These are phyloP conservation scores for Ecliptopera silaceata DNA, from an alignment of 2,888 invertebrate species.

Conservation along the genomic window DNA sequence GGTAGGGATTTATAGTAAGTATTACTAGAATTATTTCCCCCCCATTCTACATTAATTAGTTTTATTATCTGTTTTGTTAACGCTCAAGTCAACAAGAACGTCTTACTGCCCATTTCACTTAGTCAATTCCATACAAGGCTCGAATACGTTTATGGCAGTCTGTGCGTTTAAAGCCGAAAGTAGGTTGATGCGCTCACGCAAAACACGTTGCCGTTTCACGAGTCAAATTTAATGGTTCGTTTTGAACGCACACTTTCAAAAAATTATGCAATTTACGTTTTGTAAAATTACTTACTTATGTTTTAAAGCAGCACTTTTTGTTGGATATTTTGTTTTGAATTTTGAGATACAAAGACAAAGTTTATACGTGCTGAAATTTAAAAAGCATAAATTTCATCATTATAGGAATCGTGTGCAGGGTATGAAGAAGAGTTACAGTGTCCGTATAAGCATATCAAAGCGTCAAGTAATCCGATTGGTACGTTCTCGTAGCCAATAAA, in stretches of 20 bases:
- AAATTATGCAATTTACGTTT: conserved; percentile 23
- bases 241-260: conserved; percentile 32
- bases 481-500: conserved; percentile 5
- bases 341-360: not conserved
- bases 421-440: not conserved
- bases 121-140: conserved; percentile 32
- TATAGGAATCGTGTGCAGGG: not conserved
- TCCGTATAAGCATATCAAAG: not conserved
- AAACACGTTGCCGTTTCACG: conserved; percentile 35
- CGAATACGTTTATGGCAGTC: conserved; percentile 42
- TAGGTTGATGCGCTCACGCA: conserved; percentile 49
- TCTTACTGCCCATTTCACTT: conserved; percentile 34
- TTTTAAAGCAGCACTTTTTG: not conserved
- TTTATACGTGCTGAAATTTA: not conserved
- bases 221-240: conserved; percentile 27
- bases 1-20: too few species aligned
- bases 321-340: not conserved
- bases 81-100: not conserved
- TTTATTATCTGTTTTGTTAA: conserved; percentile 8
- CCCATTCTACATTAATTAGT: too few species aligned
- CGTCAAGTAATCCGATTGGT: conserved; percentile 18
- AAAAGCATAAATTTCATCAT: not conserved
- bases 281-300: conserved; percentile 7
- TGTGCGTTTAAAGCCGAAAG: conserved; percentile 40
- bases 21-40: too few species aligned